A percentile compares a stretch with the other conserved stretches of the same genome.
phyloP scores from a whole-genome alignment of 2,888 invertebrate species.

The Melinaea marsaeus region DNA sequence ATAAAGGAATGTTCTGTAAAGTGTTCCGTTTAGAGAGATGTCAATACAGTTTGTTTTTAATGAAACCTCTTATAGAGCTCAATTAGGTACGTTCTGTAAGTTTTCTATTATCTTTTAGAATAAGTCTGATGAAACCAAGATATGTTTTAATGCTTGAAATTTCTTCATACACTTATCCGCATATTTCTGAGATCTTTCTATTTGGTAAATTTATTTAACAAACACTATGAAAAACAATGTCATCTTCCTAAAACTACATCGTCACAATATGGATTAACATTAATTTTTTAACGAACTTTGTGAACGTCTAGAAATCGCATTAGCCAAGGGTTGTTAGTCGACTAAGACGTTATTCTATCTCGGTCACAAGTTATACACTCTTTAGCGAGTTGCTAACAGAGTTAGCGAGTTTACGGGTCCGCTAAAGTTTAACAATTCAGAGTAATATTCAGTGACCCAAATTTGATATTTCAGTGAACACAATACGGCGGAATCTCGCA shows the following conservation, averaged over 20 bases:
- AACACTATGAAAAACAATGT: too few relatives aligned
- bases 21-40: neutral
- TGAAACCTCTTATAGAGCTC: too few relatives aligned
- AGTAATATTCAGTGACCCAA: slow-evolving; percentile 11
- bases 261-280: slow-evolving; percentile 33
- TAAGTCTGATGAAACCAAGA: too few relatives aligned
- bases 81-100: too few relatives aligned
- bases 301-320: slow-evolving; percentile 20
- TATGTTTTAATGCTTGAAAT: too few relatives aligned
- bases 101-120: too few relatives aligned
- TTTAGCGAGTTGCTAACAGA: slow-evolving; percentile 54
- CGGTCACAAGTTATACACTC: slow-evolving; percentile 54
- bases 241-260: too few relatives aligned
- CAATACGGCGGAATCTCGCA: slow-evolving; percentile 16
- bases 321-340: slow-evolving; percentile 35
- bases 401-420: slow-evolving; percentile 46
- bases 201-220: too few relatives aligned
- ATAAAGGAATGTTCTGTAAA: neutral
- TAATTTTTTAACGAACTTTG: slow-evolving; percentile 36
- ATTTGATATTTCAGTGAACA: slow-evolving; percentile 12
- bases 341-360: slow-evolving; percentile 42
- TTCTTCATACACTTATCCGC: too few relatives aligned
- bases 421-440: slow-evolving; percentile 7
- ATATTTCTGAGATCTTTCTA: too few relatives aligned
- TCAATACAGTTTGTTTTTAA: too few relatives aligned